These are phyloP conservation scores for Rana temporaria DNA, from an alignment of 2,113 vertebrate genomes.

Conservation along the genomic window DNA sequence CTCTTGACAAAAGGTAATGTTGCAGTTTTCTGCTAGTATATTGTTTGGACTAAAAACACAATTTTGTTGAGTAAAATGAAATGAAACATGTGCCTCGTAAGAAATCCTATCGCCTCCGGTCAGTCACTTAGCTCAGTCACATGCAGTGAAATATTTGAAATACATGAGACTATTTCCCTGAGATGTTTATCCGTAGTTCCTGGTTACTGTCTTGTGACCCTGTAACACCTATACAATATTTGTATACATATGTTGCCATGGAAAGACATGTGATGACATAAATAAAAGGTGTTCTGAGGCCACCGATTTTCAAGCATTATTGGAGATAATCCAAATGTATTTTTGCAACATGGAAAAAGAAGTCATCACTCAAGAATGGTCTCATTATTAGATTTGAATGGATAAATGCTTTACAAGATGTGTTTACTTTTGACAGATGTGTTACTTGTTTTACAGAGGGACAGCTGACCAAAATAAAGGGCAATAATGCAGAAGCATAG, in stretches of 20 bases:
- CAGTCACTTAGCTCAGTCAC: background rate
- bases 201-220: slow-evolving; percentile 41
- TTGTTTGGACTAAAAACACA: too few relatives aligned
- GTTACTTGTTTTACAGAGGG: slow-evolving; percentile 33
- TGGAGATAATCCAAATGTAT: slow-evolving; percentile 61
- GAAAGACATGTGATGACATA: slow-evolving; percentile 56
- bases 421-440: slow-evolving; percentile 49
- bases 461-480: slow-evolving; percentile 32
- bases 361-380: background rate
- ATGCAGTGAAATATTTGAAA: background rate
- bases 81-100: background rate
- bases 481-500: background rate
- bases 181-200: slow-evolving; percentile 52
- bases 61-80: background rate
- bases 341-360: slow-evolving; percentile 63
- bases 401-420: slow-evolving; percentile 57
- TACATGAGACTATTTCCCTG: slow-evolving; percentile 17
- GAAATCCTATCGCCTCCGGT: background rate
- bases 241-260: slow-evolving; percentile 57
- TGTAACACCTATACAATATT: slow-evolving; percentile 42
- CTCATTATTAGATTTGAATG: slow-evolving; percentile 58
- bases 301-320: slow-evolving; percentile 59
- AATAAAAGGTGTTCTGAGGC: slow-evolving; percentile 60
- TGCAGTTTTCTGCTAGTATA: too few relatives aligned
- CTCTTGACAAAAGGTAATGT: too few relatives aligned